Percentiles rank a stretch among this genome's conserved stretches.
phyloP scores from a whole-genome alignment of 2,797 vertebrate species.

The Spatula versicolor region DNA sequence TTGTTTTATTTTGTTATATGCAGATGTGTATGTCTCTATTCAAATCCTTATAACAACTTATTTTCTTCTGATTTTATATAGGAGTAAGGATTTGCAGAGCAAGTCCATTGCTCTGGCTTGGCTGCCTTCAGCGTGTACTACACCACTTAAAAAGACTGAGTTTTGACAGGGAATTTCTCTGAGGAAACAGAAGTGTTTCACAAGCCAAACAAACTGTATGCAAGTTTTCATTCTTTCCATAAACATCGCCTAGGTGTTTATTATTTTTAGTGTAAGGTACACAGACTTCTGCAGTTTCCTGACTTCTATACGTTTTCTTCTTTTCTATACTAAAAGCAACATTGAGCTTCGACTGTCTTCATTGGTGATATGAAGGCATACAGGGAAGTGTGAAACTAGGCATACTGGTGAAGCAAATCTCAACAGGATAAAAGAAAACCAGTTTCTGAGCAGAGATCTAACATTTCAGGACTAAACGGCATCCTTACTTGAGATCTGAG shows the following conservation, averaged over 20 bases:
- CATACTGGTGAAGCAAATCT: not conserved
- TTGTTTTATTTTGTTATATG: not conserved
- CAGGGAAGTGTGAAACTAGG: not conserved
- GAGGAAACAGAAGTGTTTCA: not conserved
- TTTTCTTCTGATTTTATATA: not conserved
- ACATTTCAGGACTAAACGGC: not conserved
- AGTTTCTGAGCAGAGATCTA: not conserved
- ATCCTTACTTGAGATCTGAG: not conserved
- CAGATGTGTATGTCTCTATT: not conserved
- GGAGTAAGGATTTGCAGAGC: not conserved
- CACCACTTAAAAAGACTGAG: not conserved
- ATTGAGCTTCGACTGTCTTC: not conserved
- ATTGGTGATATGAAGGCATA: not conserved
- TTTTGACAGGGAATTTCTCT: not conserved
- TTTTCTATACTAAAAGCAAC: not conserved
- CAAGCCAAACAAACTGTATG: not conserved
- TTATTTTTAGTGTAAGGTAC: not conserved
- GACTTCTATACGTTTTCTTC: not conserved
- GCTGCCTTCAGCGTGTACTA: not conserved
- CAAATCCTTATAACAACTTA: not conserved
- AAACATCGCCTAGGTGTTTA: not conserved
- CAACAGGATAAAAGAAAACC: not conserved
- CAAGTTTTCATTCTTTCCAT: not conserved
- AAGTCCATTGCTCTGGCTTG: not conserved
- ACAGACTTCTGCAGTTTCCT: not conserved